Percentiles rank a stretch among this genome's conserved stretches.
Conservation (phyloP, 1,140 invertebrate species). For the Nylanderia fulva region DNA sequence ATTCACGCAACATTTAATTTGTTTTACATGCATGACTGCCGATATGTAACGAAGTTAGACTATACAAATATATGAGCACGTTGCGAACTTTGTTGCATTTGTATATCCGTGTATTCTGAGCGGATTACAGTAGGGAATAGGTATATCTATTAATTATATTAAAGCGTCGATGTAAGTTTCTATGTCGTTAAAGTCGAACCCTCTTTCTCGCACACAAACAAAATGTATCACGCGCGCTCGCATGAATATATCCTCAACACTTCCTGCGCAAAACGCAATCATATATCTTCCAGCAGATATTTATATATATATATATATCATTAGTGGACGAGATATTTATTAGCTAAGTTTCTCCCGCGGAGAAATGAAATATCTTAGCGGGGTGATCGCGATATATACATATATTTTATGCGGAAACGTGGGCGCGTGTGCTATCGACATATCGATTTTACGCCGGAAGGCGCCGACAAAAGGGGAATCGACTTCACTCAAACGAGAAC, state of each 20-base stretch:
- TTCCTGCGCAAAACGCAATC: neutral
- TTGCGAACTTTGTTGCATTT: constrained; percentile 22
- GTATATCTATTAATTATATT: constrained; percentile 24
- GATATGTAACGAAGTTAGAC: constrained; percentile 8
- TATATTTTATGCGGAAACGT: constrained; percentile 13
- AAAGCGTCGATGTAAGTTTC: constrained; percentile 1
- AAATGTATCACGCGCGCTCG: constrained; percentile 33
- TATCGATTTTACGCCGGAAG: constrained; percentile 57
- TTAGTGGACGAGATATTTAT: constrained; percentile 40
- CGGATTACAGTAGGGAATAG: constrained; percentile 9
- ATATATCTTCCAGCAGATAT: neutral
- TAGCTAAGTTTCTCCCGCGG: neutral
- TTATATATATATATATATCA: too few relatives aligned
- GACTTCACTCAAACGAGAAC: constrained; percentile 44
- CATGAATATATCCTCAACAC: constrained; percentile 36
- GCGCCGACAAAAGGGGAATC: constrained; percentile 45
- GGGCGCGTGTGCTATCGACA: constrained; percentile 44
- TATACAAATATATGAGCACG: neutral
- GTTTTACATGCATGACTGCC: neutral
- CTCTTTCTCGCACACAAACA: neutral
- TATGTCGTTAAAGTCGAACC: neutral
- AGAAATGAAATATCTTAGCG: neutral
- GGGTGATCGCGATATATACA: neutral
- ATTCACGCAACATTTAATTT: neutral
- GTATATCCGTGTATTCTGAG: neutral